Base-by-base conservation (phyloP, 1,140 invertebrate species). In the Caerostris extrusa region DNA sequence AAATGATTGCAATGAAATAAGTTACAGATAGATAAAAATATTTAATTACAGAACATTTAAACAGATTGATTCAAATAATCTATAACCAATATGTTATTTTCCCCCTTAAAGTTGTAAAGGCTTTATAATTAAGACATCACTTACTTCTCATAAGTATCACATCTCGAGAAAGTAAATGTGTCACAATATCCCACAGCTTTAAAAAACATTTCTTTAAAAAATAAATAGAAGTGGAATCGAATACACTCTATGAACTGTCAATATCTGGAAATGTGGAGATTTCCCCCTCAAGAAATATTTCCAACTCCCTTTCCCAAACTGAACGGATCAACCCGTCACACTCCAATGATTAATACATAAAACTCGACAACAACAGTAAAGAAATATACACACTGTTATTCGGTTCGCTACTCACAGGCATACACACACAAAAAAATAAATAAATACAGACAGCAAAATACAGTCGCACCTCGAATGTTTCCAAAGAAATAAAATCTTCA, bases 281-380 rank as follows among this genome's bases (percentile, higher is more conserved):
- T 71, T 71, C 19, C 7, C 14, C 8, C 5, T 5, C 19, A 34
- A 34, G 10, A 77, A 77, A 77, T 12, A 77, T 50, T 77, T 17
- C 17, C 61, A 64, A 50, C 71, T 50, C 71, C 5, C 3, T 5
- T 10, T 12, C 8, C 34, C 19, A 50, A 50, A 77, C 34, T 53
- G 71, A 77, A 12, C 19, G 71, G 71, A 77, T 77, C 71, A 77
- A 77, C 19, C 71, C 71, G 71, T 77, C 71, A 77, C 71, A 77
- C 3, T 53, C 19, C 71, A 53, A 77, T 77, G 71, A 77, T 77
- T 77, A 77, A 77, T 77, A 77, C 53, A 77, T 77, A 77, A 77
- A 77, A 53, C 19, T 77, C 50, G 61, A 67, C 61, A 77, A 77
- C 34, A 77, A 77, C 10, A 12, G 14, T 12, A 77, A 71, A 71